Base-by-base conservation (phyloP, 2,888 invertebrate genomes). In the Ceraclea dissimilis region DNA sequence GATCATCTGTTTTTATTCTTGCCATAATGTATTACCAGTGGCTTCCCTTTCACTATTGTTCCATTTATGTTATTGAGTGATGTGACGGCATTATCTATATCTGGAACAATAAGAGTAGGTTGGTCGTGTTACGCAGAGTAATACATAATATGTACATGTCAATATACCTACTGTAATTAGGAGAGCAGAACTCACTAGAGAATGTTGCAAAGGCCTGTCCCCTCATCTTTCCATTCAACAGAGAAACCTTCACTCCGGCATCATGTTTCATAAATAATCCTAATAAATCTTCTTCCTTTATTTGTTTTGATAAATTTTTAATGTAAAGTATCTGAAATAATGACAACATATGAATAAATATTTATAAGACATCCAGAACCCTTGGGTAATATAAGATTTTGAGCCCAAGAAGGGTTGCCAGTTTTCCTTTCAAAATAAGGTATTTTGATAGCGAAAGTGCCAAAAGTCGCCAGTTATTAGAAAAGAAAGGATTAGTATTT, bases 141-240 rank as follows among this genome's bases (percentile, higher is more conserved):
- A 10, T 26, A 26, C 26, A 26, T 26, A 10, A 26, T 26, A 26
- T 26, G 26, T 26, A 26, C 26, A 26, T 26, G 26, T 26, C 26
- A 26, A 26, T 4, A 26, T 26, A 10, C 26, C 26, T 26, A 26
- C 4, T 6, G 10, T 26, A 10, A 26, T 6, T 26, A 26, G 10
- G 4, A 26, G 4, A 26, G 10, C 10, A 26, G 10, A 22, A 49
- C 65, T 65, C 68, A 82, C 82, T 69, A 65, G 70, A 67, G 63
- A 82, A 80, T 33, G 73, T 70, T 2, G 79, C 72, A 68, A 82
- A 82, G 0, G 81, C 82, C 64, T 82, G 81, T 6, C 82, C 82
- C 59, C 73, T 71, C 80, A 81, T 80, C 56, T 74, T 72, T 1
- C 81, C 82, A 0, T 70, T 69, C 75, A 81, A 72, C 34, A 81